Evolutionary conservation across 2,888 invertebrate genomes (phyloP).

Genomic region (Odontomyia ornata): DNA sequence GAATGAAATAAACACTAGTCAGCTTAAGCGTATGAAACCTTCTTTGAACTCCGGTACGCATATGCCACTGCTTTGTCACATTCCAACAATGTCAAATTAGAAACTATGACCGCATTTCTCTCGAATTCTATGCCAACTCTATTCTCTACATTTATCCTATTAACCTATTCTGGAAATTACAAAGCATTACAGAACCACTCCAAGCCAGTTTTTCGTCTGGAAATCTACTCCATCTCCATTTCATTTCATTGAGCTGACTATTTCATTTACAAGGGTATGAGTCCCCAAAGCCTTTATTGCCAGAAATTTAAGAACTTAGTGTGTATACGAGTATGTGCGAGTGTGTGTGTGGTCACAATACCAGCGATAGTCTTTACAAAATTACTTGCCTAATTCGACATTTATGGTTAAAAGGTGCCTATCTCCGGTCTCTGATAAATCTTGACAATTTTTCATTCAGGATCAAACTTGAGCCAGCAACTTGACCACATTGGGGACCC

Average conservation of each 20-base stretch:
- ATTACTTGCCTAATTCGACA: conserved; percentile 36
- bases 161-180: conserved; percentile 17
- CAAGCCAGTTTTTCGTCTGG: conserved; percentile 20
- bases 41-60: too few species aligned
- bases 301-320: conserved; percentile 13
- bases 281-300: neutral
- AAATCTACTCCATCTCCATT: conserved; percentile 15
- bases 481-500: conserved; percentile 33
- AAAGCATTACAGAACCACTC: neutral
- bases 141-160: conserved; percentile 12
- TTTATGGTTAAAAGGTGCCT: conserved; percentile 29
- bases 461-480: conserved; percentile 45
- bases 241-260: neutral
- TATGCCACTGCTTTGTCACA: too few species aligned
- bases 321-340: too few species aligned
- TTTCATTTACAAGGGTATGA: neutral
- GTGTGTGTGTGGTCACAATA: conserved; percentile 1
- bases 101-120: conserved; percentile 6
- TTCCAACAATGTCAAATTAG: neutral
- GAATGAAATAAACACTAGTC: too few species aligned
- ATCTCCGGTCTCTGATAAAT: conserved; percentile 26
- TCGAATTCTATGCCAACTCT: neutral
- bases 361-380: conserved; percentile 36
- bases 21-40: too few species aligned
- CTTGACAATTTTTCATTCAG: conserved; percentile 47